phyloP scores from a whole-genome alignment of 2,797 vertebrate genomes.

The Poecile montanus region DNA sequence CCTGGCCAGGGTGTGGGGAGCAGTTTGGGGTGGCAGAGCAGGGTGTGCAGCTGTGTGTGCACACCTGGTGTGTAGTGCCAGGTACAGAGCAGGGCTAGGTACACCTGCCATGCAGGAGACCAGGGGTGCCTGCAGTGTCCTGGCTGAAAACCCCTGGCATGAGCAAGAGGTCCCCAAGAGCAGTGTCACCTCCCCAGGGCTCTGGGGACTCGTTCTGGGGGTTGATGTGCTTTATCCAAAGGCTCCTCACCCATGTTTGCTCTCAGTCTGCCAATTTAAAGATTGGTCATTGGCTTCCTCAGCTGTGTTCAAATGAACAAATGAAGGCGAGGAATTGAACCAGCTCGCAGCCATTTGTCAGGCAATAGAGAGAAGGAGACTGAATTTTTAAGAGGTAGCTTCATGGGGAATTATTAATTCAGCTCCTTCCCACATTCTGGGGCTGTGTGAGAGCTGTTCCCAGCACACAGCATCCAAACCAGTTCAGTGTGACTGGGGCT shows the following conservation, averaged over 20 bases:
- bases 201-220: background rate
- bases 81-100: no score
- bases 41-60: background rate
- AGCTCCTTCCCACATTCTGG: background rate
- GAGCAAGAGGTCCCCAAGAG: background rate
- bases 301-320: background rate
- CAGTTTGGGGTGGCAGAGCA: rapidly evolving
- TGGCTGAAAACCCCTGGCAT: background rate
- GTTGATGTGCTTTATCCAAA: background rate
- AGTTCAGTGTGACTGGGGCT: background rate
- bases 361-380: background rate
- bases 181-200: background rate
- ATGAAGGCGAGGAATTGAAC: background rate
- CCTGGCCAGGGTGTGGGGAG: background rate
- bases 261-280: background rate
- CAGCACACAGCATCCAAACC: background rate
- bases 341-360: background rate
- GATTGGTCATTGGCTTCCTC: background rate
- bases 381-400: background rate
- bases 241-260: background rate
- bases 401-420: slow-evolving; percentile 3
- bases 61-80: background rate
- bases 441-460: background rate
- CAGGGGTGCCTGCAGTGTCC: rapidly evolving
- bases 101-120: background rate